These are phyloP conservation scores for Mesocricetus auratus DNA, from an alignment of 2,113 vertebrate species.

Conservation along the genomic window DNA sequence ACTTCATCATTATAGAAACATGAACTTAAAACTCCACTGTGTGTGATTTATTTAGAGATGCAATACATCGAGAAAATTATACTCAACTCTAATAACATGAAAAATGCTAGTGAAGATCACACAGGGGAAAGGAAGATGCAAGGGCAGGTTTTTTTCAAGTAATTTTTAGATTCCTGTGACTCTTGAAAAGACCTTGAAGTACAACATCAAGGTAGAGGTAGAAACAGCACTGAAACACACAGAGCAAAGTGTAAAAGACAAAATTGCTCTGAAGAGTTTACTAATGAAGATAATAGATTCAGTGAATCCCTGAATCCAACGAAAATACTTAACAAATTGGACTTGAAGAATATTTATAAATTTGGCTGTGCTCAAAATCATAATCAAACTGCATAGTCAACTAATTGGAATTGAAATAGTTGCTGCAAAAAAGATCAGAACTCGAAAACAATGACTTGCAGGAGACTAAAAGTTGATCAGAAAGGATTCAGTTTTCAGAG, in stretches of 20 bases:
- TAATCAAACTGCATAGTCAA: neutral
- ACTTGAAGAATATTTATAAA: neutral
- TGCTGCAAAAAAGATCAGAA: neutral
- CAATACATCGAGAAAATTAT: neutral
- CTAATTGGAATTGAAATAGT: neutral
- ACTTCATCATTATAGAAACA: slow-evolving; percentile 24
- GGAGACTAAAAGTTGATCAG: neutral
- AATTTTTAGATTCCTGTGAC: neutral
- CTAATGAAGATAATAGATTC: neutral
- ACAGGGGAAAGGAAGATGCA: neutral
- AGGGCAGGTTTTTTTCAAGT: neutral
- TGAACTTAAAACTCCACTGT: neutral
- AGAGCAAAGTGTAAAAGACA: neutral
- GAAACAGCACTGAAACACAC: neutral
- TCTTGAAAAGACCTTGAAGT: neutral
- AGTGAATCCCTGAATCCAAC: neutral
- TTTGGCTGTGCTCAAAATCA: neutral
- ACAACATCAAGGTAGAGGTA: neutral
- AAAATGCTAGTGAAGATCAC: neutral
- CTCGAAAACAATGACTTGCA: neutral
- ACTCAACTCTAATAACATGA: neutral
- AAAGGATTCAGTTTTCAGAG: neutral
- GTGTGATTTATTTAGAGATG: slow-evolving; percentile 16
- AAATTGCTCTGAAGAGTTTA: neutral
- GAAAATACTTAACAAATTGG: neutral